Evolutionary conservation across 2,113 vertebrate genomes (phyloP).

Genomic region (Esox niger): DNA sequence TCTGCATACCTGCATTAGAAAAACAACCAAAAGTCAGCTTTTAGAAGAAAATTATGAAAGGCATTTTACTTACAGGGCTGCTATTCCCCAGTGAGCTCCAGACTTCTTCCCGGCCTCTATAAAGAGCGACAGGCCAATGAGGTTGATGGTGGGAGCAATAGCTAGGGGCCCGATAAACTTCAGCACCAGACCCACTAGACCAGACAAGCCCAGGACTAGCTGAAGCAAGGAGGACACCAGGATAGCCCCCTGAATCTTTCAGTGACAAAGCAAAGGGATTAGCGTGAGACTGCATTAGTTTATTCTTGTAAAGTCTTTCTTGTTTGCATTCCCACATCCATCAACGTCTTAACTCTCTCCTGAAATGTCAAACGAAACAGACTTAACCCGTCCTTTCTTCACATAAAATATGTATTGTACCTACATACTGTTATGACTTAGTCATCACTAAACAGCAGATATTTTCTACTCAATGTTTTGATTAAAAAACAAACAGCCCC

Average conservation of each 20-base stretch:
- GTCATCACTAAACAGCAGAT: too few relatives aligned
- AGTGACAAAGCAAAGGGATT: conserved; percentile 5
- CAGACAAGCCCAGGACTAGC: conserved; percentile 69
- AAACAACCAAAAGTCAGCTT: too few relatives aligned
- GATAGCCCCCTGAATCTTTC: conserved; percentile 77
- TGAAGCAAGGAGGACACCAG: conserved; percentile 72
- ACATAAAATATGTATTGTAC: too few relatives aligned
- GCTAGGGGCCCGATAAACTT: conserved; percentile 74
- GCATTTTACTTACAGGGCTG: conserved; percentile 68
- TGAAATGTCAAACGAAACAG: too few relatives aligned
- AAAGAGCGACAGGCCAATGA: conserved; percentile 76
- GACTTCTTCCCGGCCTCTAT: conserved; percentile 75
- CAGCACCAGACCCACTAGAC: conserved; percentile 71
- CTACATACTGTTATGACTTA: too few relatives aligned
- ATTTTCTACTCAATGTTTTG: too few relatives aligned
- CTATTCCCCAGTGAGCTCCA: conserved; percentile 78
- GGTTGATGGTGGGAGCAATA: conserved; percentile 78
- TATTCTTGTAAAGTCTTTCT: too few relatives aligned
- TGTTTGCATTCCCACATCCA: too few relatives aligned
- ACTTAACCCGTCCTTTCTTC: too few relatives aligned
- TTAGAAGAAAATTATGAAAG: neutral
- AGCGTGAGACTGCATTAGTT: neutral
- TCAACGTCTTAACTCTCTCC: too few relatives aligned
- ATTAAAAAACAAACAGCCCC: neutral
- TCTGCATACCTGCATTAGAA: too few relatives aligned